Evolutionary conservation across 2,888 invertebrate genomes (phyloP), one percentile per base, ranked within the genome.

Genomic region (Noctua janthe): DNA sequence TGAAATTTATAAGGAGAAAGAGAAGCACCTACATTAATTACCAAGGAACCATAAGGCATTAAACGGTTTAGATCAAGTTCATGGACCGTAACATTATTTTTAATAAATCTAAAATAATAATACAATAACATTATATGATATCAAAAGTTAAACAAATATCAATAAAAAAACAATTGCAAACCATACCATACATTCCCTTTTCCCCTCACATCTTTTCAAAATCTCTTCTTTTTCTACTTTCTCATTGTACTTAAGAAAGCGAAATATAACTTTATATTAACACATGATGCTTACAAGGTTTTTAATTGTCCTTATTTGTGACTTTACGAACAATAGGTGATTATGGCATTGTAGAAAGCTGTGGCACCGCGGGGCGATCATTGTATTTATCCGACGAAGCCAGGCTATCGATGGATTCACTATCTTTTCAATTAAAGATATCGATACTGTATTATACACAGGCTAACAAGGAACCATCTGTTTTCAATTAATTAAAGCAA

Each of bases 391-490:
- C 92, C 94, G 92, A 92, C 92, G 92, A 88, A 87, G 90, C 88
- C 88, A 88, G 91, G 91, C 92, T 94, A 96, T 94, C 94, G 94
- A 93, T 93, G 88, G 92, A 88, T 84, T 87, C 86, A 92, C 90
- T 90, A 93, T 94, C 94, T 92, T 94, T 95, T 96, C 96, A 96
- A 96, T 96, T 96, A 96, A 93, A 95, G 84, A 81, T 90, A 95
- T 94, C 94, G 92, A 95, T 95, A 94, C 91, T 85, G 91, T 91
- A 92, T 92, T 91, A 93, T 92, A 86, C 91, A 91, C 91, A 87
- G 91, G 90, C 94, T 97, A 97, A 97, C 96, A 95, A 96, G 97
- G 94, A 91, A 94, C 94, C 96, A 97, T 96, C 96, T 96, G 96
- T 96, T 95, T 95, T 94, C 95, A 93, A 96, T 96, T 96, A 96